These are phyloP conservation scores for Geococcyx californianus DNA, from an alignment of 2,113 vertebrate genomes.

Conservation along the genomic window DNA sequence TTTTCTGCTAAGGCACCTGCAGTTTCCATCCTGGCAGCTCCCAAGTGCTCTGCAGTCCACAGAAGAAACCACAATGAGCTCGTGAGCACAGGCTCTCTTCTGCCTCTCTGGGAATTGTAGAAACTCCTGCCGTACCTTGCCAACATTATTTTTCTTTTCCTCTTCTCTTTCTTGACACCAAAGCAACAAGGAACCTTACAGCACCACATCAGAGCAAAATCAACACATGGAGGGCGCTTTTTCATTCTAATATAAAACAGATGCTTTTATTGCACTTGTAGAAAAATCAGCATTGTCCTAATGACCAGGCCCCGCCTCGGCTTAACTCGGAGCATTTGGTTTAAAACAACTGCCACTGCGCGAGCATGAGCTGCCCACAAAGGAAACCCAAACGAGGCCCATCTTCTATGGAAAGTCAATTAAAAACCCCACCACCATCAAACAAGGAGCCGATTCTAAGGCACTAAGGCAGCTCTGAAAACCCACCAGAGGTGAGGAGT, in stretches of 20 bases:
- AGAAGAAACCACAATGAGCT: fast-evolving
- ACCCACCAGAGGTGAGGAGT: not conserved
- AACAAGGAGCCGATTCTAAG: fast-evolving
- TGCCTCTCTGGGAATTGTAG: not conserved
- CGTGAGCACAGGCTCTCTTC: fast-evolving
- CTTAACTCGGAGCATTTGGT: not conserved
- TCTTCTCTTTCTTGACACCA: fast-evolving
- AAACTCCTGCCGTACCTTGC: not conserved
- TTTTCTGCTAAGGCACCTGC: not conserved
- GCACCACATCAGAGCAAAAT: not conserved
- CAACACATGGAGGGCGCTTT: not conserved
- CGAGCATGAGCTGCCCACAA: not conserved
- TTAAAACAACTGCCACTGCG: not conserved
- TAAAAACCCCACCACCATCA: not conserved
- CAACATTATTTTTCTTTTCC: not conserved
- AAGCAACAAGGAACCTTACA: not conserved
- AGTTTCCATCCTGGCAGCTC: not conserved
- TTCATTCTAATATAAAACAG: slow-evolving; percentile 72
- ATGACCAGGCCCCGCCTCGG: not conserved
- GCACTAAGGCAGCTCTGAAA: not conserved
- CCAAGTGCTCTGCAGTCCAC: fast-evolving
- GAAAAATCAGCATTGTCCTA: slow-evolving; percentile 70
- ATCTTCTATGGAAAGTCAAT: not conserved
- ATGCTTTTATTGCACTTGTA: slow-evolving; percentile 81
- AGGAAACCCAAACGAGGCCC: not conserved